phyloP scores from a whole-genome alignment of 2,797 vertebrate genomes.

The Lithobates pipiens region DNA sequence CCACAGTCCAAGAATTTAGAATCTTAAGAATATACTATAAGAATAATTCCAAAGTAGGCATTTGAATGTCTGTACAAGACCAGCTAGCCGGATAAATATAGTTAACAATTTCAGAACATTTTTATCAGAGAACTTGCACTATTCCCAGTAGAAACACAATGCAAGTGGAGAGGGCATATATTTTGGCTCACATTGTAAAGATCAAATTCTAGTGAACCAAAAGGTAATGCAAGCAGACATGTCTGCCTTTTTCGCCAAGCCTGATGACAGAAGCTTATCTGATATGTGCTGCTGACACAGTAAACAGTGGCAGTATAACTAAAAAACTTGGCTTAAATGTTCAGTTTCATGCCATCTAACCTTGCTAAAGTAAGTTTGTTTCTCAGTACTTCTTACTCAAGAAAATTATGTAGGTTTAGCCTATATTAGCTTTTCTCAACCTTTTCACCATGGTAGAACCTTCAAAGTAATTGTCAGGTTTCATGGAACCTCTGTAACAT shows the following conservation, averaged over 20 bases:
- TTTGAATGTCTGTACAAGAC: neutral
- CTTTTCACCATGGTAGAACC: too few relatives aligned
- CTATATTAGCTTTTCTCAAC: neutral
- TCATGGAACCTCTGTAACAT: too few relatives aligned
- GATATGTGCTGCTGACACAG: constrained; percentile 40
- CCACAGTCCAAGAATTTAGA: too few relatives aligned
- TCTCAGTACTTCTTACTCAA: neutral
- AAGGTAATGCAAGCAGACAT: constrained; percentile 38
- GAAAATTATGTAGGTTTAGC: neutral
- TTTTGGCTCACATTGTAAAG: constrained; percentile 34
- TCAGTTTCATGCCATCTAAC: constrained; percentile 18
- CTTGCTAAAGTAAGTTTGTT: constrained; percentile 6
- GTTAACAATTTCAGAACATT: neutral
- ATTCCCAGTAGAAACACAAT: neutral
- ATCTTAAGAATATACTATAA: neutral
- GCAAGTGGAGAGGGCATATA: constrained; percentile 3
- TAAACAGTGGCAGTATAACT: constrained; percentile 20
- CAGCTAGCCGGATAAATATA: neutral
- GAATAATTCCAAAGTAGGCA: neutral
- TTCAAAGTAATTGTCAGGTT: too few relatives aligned
- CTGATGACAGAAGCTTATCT: constrained; percentile 37
- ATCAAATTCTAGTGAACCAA: constrained; percentile 45
- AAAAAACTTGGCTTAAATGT: constrained; percentile 7
- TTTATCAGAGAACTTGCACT: neutral
- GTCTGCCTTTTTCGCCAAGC: constrained; percentile 25